Conservation (phyloP, 2,888 invertebrate species). For the Anoplius nigerrimus region DNA sequence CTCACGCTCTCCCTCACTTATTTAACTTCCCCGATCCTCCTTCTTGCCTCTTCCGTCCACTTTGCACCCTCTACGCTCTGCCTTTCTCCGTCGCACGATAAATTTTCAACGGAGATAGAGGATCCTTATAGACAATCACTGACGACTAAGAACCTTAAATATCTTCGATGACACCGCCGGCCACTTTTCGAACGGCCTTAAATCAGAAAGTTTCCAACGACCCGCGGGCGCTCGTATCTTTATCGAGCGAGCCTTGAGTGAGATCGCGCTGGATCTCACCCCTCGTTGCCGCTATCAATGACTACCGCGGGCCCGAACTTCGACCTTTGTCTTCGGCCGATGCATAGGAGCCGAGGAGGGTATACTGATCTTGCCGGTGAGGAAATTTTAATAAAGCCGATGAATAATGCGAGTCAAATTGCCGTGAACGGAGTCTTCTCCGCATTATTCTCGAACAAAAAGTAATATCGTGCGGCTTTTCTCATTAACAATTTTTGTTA, state of each 20-base stretch:
- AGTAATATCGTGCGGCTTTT: too few species aligned
- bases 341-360: not conserved
- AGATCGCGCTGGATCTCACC: not conserved
- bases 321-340: not conserved
- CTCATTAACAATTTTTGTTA: too few species aligned
- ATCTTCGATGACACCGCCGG: constrained; percentile 39
- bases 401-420: too few species aligned
- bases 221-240: not conserved
- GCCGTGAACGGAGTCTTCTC: too few species aligned
- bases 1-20: constrained; percentile 5
- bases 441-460: too few species aligned
- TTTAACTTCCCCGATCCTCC: not conserved
- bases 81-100: not conserved
- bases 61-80: not conserved
- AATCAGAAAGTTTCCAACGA: constrained; percentile 45
- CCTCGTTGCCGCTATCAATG: not conserved
- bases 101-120: not conserved
- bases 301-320: not conserved
- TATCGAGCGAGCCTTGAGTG: constrained; percentile 2
- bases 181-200: constrained; percentile 46
- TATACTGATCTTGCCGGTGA: not conserved
- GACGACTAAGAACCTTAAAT: constrained; percentile 55
- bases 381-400: constrained; percentile 2
- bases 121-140: constrained; percentile 45
- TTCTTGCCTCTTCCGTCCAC: not conserved